Base-by-base conservation (phyloP, 2,888 invertebrate genomes). In the Drosophila borealis region DNA sequence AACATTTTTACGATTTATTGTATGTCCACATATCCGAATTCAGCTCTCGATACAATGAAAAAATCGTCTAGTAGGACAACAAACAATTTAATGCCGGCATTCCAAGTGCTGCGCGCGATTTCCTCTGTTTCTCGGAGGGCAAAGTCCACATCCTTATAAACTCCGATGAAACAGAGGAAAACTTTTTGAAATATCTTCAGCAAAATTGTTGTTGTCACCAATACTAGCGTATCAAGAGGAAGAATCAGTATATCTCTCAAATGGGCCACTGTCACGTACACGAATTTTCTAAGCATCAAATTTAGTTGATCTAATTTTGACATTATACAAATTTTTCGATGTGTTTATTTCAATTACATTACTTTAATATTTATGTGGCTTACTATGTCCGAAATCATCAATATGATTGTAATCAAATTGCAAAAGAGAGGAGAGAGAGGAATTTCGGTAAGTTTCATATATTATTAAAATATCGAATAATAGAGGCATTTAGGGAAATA, bases 181-280 rank as follows among this genome's bases (percentile, higher is more conserved):
- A 56, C 1, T 33, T 63, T 42, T 21, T 70, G 44, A 6, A 45
- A 4, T 17, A 71, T 19, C 44, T 49, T 71, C 0, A 71, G n/a
- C 34, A 63, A 2, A 0, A 70, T 29, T 8, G 41, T 71, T 9
- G 64, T 49, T 9, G 25, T 4, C n/a, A 71, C 53, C 53, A 70
- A 39, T 1, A 63, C 71, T 2, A 71, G 36, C 3, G 17, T 9
- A 13, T 70, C 70, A 2, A 70, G 17, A 0, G 70, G 70, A 1
- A 54, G 48, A 36, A 70, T 41, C 0, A 63, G 21, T 3, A 70
- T 2, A 33, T 70, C 57, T 10, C 8, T 17, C 21, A 54, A 1
- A 2, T 71, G 44, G 9, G n/a, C 11, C 21, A 25, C 2, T 2
- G 53, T 13, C 1, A 41, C 21, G 3, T 6, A 10, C 5, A 53